These are phyloP conservation scores for Rhagonycha lutea DNA, from an alignment of 2,888 invertebrate genomes.

Conservation along the genomic window DNA sequence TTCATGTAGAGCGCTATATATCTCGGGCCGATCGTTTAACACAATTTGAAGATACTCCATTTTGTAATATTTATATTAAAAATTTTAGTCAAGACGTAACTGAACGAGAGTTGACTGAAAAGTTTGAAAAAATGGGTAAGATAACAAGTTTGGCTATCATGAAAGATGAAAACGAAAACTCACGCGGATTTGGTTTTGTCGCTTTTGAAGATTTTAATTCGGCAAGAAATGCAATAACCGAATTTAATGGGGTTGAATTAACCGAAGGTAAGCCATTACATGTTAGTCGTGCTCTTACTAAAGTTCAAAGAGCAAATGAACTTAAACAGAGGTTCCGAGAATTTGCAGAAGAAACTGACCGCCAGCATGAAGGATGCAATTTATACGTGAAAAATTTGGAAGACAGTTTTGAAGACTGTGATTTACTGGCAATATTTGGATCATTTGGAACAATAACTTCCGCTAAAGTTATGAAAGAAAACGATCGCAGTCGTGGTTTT, in stretches of 20 bases:
- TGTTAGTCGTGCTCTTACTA: conserved; percentile 98
- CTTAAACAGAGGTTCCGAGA: conserved; percentile 95
- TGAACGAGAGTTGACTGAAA: conserved; percentile 85
- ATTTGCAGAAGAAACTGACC: conserved; percentile 89
- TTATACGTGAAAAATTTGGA: conserved; percentile 99
- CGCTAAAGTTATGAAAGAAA: conserved; percentile 96
- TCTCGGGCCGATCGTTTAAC: conserved; percentile 97
- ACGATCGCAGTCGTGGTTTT: conserved; percentile 93
- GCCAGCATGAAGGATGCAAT: conserved; percentile 92
- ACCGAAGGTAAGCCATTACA: conserved; percentile 86
- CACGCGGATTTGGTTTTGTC: conserved; percentile 98
- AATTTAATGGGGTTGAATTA: conserved; percentile 80
- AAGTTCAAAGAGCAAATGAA: conserved; percentile 97
- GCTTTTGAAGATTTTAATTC: conserved; percentile 96
- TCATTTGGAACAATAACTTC: conserved; percentile 98
- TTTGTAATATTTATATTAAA: conserved; percentile 98
- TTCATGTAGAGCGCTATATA: conserved; percentile 96
- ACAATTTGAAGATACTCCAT: conserved; percentile 96
- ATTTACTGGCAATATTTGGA: conserved; percentile 92
- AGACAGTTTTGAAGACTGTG: conserved; percentile 96
- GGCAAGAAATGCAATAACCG: conserved; percentile 90
- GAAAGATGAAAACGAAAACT: conserved; percentile 89
- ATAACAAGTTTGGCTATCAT: conserved; percentile 93
- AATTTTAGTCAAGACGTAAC: conserved; percentile 96
- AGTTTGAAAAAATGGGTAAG: conserved; percentile 92